Evolutionary conservation across 1,140 invertebrate species (phyloP).

Genomic region (Chionoecetes opilio): DNA sequence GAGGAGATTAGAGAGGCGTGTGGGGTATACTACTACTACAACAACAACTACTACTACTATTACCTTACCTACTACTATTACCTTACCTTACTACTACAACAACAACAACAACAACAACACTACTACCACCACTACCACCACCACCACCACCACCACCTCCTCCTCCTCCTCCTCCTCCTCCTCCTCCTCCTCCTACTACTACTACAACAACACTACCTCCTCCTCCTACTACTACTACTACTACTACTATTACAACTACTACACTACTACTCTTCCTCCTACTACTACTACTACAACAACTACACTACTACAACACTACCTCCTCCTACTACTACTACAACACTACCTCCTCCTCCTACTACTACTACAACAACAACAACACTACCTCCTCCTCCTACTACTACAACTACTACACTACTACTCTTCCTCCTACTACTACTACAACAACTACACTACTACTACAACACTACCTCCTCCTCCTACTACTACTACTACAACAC

Average conservation of each 20-base stretch:
- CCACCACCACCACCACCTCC: not conserved
- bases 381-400: not conserved
- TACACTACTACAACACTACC: not conserved
- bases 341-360: not conserved
- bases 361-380: too few relatives aligned
- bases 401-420: not conserved
- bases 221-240: too few relatives aligned
- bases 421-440: not conserved
- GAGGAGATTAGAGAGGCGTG: too few relatives aligned
- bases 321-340: not conserved
- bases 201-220: too few relatives aligned
- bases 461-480: not conserved
- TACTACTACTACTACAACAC: conserved; percentile 12
- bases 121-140: not conserved
- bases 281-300: not conserved
- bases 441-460: not conserved
- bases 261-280: too few relatives aligned
- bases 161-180: too few relatives aligned
- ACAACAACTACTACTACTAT: too few relatives aligned
- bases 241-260: too few relatives aligned
- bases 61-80: too few relatives aligned
- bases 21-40: too few relatives aligned
- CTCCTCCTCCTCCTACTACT: too few relatives aligned
- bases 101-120: too few relatives aligned
- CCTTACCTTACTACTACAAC: not conserved